Evolutionary conservation across 2,888 invertebrate genomes (phyloP).

Genomic region (Morpho helenor): DNA sequence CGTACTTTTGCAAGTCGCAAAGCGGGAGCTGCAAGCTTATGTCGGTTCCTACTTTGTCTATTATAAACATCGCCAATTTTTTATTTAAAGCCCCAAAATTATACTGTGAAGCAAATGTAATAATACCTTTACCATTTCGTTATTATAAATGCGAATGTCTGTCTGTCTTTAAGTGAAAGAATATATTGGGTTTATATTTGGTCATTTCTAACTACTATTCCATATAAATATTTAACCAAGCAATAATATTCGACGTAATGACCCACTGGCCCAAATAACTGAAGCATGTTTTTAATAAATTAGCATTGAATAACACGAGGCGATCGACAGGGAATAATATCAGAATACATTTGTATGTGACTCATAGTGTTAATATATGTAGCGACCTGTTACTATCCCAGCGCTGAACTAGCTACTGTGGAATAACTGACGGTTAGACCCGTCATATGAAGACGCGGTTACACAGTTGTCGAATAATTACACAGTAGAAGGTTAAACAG

Average conservation of each 20-base stretch:
- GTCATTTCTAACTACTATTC: no score
- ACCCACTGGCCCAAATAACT: slow-evolving; percentile 11
- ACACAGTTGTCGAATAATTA: neutral
- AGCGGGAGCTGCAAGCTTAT: no score
- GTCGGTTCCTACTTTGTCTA: no score
- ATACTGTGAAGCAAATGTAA: no score
- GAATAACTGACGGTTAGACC: neutral
- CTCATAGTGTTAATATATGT: slow-evolving; percentile 2
- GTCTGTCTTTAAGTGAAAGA: no score
- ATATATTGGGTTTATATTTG: no score
- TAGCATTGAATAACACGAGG: slow-evolving; percentile 10
- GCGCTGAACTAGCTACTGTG: neutral
- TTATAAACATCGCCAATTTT: no score
- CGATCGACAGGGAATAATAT: slow-evolving; percentile 4
- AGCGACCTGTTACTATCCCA: neutral
- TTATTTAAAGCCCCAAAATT: no score
- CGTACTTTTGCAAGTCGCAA: no score
- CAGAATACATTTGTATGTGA: slow-evolving; percentile 6
- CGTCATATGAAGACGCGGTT: neutral
- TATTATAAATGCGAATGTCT: no score
- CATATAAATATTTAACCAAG: slow-evolving; percentile 4
- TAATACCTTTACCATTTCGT: no score
- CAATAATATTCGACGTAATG: slow-evolving; percentile 10
- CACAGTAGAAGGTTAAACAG: neutral
- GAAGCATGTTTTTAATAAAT: slow-evolving; percentile 8